Evolutionary conservation across 2,113 vertebrate species (phyloP).

Genomic region (chimpanzee (Pan troglodytes)): NHGRI_mPanTro3-v2.1_pri NC_072413.2:58122001-58122500

Average conservation of each 20-base stretch:
- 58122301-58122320: background rate
- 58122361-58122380: background rate
- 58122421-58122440: background rate
- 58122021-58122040: background rate
- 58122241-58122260: background rate
- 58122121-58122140: background rate
- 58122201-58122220: background rate
- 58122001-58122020: background rate
- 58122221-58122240: background rate
- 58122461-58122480: background rate
- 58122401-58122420: background rate
- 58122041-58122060: background rate
- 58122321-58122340: background rate
- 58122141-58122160: background rate
- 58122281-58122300: background rate
- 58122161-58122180: background rate
- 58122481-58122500: background rate
- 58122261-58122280: slow-evolving; percentile 4
- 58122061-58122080: background rate
- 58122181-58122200: slow-evolving; percentile 7
- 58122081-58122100: background rate
- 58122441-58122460: background rate
- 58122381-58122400: background rate
- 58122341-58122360: background rate
- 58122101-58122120: background rate